These are phyloP conservation scores for Zootoca vivipara DNA, from an alignment of 2,113 vertebrate genomes.

Conservation along the genomic window DNA sequence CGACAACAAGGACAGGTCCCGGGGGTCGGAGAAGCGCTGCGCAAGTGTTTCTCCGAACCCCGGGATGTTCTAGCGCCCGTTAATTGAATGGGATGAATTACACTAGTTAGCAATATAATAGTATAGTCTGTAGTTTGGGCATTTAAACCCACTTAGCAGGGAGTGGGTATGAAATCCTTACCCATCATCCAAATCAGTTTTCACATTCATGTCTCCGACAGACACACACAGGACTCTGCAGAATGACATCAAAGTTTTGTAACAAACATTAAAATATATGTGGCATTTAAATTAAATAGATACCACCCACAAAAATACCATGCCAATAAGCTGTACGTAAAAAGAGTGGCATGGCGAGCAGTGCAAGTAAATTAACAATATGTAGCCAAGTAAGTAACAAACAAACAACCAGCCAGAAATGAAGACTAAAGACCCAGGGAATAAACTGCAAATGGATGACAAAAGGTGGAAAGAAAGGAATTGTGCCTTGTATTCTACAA, in stretches of 20 bases:
- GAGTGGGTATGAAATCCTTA: slow-evolving; percentile 42
- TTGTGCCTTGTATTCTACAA: background rate
- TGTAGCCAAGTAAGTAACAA: background rate
- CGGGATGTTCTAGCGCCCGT: too few relatives aligned
- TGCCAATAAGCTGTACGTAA: background rate
- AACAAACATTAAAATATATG: background rate
- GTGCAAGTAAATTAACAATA: background rate
- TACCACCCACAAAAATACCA: background rate
- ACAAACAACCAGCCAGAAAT: background rate
- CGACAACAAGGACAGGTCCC: too few relatives aligned
- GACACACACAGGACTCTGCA: slow-evolving; percentile 84
- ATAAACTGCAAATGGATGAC: background rate
- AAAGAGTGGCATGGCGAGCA: background rate
- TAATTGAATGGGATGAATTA: too few relatives aligned
- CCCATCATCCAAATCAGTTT: slow-evolving; percentile 76
- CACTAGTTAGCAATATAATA: background rate
- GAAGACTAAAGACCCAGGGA: background rate
- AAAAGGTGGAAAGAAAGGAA: background rate
- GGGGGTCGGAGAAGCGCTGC: too few relatives aligned
- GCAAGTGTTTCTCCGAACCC: too few relatives aligned
- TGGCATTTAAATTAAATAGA: background rate
- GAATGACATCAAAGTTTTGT: slow-evolving; percentile 27
- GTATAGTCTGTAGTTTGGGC: background rate
- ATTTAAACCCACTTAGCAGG: background rate
- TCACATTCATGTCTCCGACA: slow-evolving; percentile 77